Percentiles rank a stretch among this genome's conserved stretches.
phyloP scores from a whole-genome alignment of 2,888 invertebrate genomes.

The Busseola fusca region DNA sequence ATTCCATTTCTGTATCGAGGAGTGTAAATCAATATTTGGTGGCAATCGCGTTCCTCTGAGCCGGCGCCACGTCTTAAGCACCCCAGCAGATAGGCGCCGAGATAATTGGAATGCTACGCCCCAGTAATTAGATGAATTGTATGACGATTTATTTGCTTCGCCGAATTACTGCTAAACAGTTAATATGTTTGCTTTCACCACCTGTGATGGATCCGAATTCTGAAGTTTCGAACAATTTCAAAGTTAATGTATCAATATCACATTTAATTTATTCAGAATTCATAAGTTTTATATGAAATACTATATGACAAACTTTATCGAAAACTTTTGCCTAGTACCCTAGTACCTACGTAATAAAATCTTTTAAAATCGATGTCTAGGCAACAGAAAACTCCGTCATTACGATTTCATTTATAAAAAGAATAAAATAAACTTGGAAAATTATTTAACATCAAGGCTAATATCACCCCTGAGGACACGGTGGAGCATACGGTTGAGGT shows the following conservation, averaged over 20 bases:
- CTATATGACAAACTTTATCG: no score
- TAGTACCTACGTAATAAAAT: no score
- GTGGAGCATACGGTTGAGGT: no score
- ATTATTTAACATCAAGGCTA: background rate
- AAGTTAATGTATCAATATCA: background rate
- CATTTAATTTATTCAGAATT: background rate
- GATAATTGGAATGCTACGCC: conserved; percentile 75
- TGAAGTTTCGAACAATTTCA: background rate
- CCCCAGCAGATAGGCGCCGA: conserved; percentile 59
- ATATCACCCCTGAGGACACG: no score
- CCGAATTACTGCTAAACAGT: conserved; percentile 45
- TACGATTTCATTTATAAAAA: background rate
- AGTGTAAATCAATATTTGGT: conserved; percentile 86
- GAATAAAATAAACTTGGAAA: background rate
- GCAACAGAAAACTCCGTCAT: no score
- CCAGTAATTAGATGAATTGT: conserved; percentile 71
- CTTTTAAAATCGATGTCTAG: background rate
- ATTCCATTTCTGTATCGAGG: conserved; percentile 87
- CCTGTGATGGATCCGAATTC: conserved; percentile 8
- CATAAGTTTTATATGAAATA: background rate
- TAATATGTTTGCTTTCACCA: conserved; percentile 25
- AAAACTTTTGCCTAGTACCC: background rate
- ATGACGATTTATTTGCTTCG: conserved; percentile 64
- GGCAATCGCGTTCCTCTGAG: conserved; percentile 73
- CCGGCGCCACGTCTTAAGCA: conserved; percentile 59